A percentile compares a stretch with the other conserved stretches of the same genome.
phyloP scores from a whole-genome alignment of 2,888 invertebrate genomes.

The Linnaemya tessellans region DNA sequence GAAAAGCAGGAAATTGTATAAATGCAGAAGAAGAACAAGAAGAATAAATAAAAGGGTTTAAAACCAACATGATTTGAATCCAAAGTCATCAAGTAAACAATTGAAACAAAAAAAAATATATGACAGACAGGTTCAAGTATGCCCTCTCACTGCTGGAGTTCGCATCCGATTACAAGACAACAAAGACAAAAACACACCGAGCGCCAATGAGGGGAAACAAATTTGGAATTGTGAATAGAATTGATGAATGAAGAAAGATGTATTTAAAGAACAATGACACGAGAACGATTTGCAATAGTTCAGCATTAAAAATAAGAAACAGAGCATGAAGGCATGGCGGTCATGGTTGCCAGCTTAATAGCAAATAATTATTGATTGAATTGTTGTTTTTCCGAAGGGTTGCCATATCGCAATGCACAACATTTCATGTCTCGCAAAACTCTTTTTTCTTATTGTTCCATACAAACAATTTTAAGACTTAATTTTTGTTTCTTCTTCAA shows the following conservation, averaged over 20 bases:
- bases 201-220: slow-evolving; percentile 14
- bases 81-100: slow-evolving; percentile 43
- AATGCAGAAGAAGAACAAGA: not conserved
- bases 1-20: slow-evolving; percentile 14
- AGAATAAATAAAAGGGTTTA: not conserved
- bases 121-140: slow-evolving; percentile 54
- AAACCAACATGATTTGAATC: slow-evolving; percentile 5
- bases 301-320: not conserved
- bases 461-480: no score
- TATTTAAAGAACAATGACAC: slow-evolving; percentile 26
- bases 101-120: slow-evolving; percentile 60
- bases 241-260: slow-evolving; percentile 39
- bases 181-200: not conserved
- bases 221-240: slow-evolving; percentile 62
- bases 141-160: not conserved
- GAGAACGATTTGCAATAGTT: slow-evolving; percentile 4
- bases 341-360: not conserved
- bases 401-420: not conserved
- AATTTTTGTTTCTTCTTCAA: no score
- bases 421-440: not conserved
- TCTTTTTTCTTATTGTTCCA: no score
- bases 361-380: not conserved
- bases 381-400: not conserved
- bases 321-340: not conserved
- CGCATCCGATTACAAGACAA: not conserved